Evolutionary conservation across 2,888 invertebrate species (phyloP), one percentile per base, ranked within the genome.

Genomic region (Smittia aterrima): DNA sequence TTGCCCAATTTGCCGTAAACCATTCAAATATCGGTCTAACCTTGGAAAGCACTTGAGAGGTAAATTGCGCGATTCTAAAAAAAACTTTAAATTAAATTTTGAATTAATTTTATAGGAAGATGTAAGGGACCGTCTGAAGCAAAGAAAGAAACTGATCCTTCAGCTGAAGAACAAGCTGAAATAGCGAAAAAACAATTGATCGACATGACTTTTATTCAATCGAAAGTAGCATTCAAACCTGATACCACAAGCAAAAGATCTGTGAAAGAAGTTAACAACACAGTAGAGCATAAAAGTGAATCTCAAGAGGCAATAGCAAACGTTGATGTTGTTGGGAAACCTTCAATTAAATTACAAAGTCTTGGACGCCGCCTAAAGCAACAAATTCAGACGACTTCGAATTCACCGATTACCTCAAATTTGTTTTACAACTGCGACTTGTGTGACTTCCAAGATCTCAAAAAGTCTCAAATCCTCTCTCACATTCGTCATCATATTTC

Each of bases 21-120:
- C 11, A 7, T 72, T 72, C 20, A 58, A 72, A 16, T 72, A 72
- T 20, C 54, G 54, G 38, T 62, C 72, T 22, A 72, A 72, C 58
- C 53, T 72, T 6, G 32, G 54, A 9, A 72, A 72, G 11, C 72
- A 72, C 27, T 16, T 40, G 13, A 72, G 58, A n/a, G n/a, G n/a
- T n/a, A n/a, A n/a, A n/a, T n/a, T n/a, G n/a, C n/a, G n/a, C n/a
- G n/a, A n/a, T n/a, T n/a, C n/a, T n/a, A n/a, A n/a, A n/a, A n/a
- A n/a, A n/a, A n/a, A n/a, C n/a, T n/a, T n/a, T n/a, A n/a, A n/a
- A n/a, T n/a, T n/a, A n/a, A n/a, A n/a, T n/a, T n/a, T n/a, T n/a
- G n/a, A n/a, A n/a, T n/a, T n/a, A n/a, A n/a, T n/a, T n/a, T n/a
- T 11, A 40, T 20, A 2, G 72, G 72, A 13, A 13, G 72, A 32